phyloP scores from a whole-genome alignment of 2,113 vertebrate species.

The Euleptes europaea region DNA sequence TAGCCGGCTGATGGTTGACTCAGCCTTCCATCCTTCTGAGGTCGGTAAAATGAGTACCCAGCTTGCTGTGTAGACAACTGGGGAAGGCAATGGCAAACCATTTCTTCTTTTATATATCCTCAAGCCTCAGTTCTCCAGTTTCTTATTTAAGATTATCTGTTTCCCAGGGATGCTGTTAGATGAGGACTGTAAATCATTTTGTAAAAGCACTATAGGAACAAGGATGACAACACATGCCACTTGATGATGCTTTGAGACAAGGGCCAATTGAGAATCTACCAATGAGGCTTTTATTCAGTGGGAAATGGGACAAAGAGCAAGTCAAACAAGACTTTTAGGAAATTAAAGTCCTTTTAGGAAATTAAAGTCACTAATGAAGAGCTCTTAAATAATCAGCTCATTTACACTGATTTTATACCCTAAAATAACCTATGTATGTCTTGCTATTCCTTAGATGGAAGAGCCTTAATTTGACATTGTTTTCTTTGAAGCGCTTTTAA shows the following conservation, averaged over 20 bases:
- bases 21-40: too few relatives aligned
- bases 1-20: too few relatives aligned
- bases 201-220: neutral
- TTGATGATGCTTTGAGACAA: neutral
- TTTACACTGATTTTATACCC: conserved; percentile 13
- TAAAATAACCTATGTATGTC: neutral
- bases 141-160: neutral
- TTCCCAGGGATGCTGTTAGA: neutral
- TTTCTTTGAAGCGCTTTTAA: conserved; percentile 45
- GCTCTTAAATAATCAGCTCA: neutral
- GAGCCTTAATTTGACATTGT: conserved; percentile 18
- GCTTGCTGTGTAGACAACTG: too few relatives aligned
- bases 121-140: too few relatives aligned
- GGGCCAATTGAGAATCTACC: neutral
- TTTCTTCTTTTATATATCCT: too few relatives aligned
- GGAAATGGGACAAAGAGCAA: neutral
- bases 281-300: neutral
- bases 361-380: neutral
- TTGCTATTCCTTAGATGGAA: conserved; percentile 10
- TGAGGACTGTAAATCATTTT: neutral
- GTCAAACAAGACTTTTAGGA: neutral
- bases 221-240: too few relatives aligned
- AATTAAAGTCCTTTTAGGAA: neutral
- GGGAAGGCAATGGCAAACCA: neutral
- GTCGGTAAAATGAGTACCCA: too few relatives aligned